Evolutionary conservation across 2,888 invertebrate species (phyloP).

Genomic region (Chloromyia formosa): DNA sequence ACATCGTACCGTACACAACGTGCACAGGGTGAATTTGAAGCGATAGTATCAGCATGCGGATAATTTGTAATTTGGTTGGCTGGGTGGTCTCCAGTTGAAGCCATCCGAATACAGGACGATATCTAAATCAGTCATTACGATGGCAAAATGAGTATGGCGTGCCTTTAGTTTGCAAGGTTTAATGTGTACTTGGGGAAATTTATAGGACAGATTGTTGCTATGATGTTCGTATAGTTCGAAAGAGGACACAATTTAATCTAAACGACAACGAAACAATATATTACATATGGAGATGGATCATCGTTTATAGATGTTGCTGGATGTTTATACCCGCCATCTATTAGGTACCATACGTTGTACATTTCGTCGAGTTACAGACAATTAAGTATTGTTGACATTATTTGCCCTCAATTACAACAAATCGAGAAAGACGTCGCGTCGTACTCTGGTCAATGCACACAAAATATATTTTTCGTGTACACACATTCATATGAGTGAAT

Average conservation of each 20-base stretch:
- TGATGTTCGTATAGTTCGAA: not conserved
- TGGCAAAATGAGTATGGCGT: conserved; percentile 5
- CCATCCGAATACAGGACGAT: not conserved
- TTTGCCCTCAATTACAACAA: conserved; percentile 41
- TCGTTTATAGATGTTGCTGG: not conserved
- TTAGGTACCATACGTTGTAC: not conserved
- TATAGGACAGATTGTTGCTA: conserved; percentile 5
- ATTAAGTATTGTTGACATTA: conserved; percentile 44
- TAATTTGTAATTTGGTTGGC: not conserved
- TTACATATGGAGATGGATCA: not conserved
- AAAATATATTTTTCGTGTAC: not conserved
- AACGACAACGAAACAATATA: not conserved
- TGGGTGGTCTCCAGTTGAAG: not conserved
- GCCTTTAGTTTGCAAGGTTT: conserved; percentile 14
- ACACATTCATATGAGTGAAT: too few relatives aligned
- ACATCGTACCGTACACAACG: not conserved
- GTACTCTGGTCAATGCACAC: conserved; percentile 10
- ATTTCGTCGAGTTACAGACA: conserved; percentile 17
- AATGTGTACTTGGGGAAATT: conserved; percentile 11
- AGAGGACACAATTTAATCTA: not conserved
- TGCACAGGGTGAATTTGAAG: not conserved
- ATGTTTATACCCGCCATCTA: not conserved
- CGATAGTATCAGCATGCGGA: not conserved
- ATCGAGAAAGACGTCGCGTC: conserved; percentile 12
- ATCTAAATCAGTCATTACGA: conserved; percentile 18